These are phyloP conservation scores for Nematolebias whitei DNA, from an alignment of 2,113 vertebrate genomes.

Conservation along the genomic window DNA sequence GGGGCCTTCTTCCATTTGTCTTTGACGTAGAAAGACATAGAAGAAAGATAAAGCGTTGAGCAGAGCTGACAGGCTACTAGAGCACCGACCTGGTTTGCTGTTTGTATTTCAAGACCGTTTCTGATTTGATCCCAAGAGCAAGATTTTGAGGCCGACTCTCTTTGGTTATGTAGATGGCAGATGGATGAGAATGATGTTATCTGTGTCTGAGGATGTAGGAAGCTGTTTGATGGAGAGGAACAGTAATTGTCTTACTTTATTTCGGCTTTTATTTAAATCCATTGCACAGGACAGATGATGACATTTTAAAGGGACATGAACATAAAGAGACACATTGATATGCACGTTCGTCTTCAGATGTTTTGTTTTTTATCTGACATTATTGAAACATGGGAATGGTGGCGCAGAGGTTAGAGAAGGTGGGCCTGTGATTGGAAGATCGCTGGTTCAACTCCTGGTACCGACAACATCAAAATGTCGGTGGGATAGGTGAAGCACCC, in stretches of 20 bases:
- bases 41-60: constrained; percentile 74
- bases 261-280: constrained; percentile 61
- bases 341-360: constrained; percentile 13
- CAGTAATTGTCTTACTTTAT: constrained; percentile 47
- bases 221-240: constrained; percentile 33
- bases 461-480: too few species aligned
- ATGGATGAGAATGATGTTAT: constrained; percentile 43
- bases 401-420: too few species aligned
- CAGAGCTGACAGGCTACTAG: constrained; percentile 66
- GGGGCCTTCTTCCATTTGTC: constrained; percentile 60
- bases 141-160: constrained; percentile 52
- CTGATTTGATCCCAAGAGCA: constrained; percentile 66
- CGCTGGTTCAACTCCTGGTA: too few species aligned
- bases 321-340: constrained; percentile 28
- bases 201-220: constrained; percentile 20
- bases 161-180: background rate
- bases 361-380: too few species aligned
- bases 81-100: constrained; percentile 44
- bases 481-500: too few species aligned
- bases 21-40: constrained; percentile 53
- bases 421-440: too few species aligned
- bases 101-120: constrained; percentile 39
- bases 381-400: too few species aligned
- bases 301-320: constrained; percentile 26
- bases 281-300: constrained; percentile 23